Base-by-base conservation (phyloP, 2,888 invertebrate genomes). In the Chrysolina haemoptera region DNA sequence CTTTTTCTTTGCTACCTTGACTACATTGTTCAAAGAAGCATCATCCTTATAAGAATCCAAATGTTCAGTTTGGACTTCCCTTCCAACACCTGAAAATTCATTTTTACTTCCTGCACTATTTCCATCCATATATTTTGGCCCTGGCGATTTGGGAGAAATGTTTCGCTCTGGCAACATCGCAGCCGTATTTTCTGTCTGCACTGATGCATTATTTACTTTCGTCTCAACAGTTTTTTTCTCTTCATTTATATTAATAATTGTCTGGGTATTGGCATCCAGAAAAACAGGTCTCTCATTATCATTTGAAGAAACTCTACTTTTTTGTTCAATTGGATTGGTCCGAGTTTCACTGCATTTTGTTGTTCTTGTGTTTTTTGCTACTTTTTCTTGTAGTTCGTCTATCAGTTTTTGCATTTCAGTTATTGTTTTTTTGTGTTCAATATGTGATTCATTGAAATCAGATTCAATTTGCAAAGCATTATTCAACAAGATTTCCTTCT, bases 371-470 rank as follows among this genome's bases (percentile, higher is more conserved):
- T 5, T 3, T 27, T 27, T 27, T 5, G 5, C 62, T 63, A 63
- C 62, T 63, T 63, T 63, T 35, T 63, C n/a, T 27, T 40, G 62
- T 63, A 63, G 62, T 27, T 27, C 5, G 27, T 27, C 27, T 27
- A 5, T n/a, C n/a, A 27, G 27, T 27, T 27, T 27, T 27, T 63
- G 40, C 40, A 63, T 63, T 63, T 40, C 62, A 40, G 62, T 9
- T 2, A 63, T 40, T 40, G 16, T 40, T 63, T 40, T 63, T 63
- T 40, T 63, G 16, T 63, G 62, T 3, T 63, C 62, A 63, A 6
- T 63, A 10, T 4, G 62, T 63, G 35, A 63, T 35, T 63, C 62
- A 63, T 63, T 40, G 62, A 63, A 63, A 10, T 63, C 62, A 35
- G 62, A 35, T 63, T 63, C 62, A 1, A 63, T 2, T 63, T 63